Percentiles rank a stretch among this genome's conserved stretches.
phyloP scores from a whole-genome alignment of 2,113 vertebrate genomes.

The Zosterops japonicus region DNA sequence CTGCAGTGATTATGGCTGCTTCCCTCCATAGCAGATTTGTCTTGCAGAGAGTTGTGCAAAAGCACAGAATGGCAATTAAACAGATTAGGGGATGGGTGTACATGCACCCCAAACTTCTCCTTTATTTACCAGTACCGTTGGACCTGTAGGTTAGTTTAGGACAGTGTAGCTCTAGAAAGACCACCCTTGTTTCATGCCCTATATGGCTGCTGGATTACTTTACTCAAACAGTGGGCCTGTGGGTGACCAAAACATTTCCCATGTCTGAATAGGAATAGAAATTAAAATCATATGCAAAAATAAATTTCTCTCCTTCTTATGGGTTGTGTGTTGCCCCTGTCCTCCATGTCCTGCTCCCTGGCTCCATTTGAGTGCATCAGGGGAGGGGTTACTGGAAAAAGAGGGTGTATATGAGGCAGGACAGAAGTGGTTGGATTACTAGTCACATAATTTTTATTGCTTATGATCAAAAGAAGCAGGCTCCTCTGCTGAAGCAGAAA shows the following conservation, averaged over 20 bases:
- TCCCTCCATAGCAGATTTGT: neutral
- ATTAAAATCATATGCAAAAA: neutral
- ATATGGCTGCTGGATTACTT: neutral
- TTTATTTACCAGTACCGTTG: neutral
- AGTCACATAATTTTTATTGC: neutral
- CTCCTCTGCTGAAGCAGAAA: neutral
- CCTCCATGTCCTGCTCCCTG: accelerated
- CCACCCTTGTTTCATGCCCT: neutral
- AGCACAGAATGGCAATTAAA: neutral
- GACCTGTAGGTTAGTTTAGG: neutral
- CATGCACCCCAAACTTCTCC: neutral
- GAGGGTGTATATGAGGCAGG: neutral
- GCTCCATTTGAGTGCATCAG: neutral
- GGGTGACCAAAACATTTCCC: neutral
- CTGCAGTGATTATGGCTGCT: neutral
- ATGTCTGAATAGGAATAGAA: neutral
- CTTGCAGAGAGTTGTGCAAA: neutral
- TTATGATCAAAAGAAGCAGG: neutral
- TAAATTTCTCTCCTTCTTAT: neutral
- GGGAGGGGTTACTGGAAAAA: neutral
- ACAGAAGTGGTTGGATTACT: neutral
- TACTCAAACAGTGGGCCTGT: neutral
- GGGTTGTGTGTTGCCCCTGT: accelerated
- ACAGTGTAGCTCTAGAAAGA: neutral
- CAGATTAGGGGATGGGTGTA: neutral